Evolutionary conservation across 2,888 invertebrate genomes (phyloP), one percentile per base, ranked within the genome.

Genomic region (Baccha elongata): DNA sequence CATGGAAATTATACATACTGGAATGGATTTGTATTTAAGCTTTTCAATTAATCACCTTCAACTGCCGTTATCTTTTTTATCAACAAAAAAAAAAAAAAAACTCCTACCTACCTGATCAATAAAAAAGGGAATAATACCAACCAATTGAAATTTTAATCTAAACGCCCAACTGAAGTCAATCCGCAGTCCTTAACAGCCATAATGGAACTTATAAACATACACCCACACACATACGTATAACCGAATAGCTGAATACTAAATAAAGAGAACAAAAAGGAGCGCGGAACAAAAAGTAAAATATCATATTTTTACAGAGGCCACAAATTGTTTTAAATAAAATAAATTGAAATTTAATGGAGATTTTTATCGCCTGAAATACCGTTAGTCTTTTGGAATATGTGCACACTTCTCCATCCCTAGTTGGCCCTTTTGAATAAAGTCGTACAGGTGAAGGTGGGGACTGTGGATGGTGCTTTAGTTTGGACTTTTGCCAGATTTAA

Each of bases 251-350:
- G 53, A 21, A 69, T 55, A 48, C 69, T 62, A 69, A 69, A 19
- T 60, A 35, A 29, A 62, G 15, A 5, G 10, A 23, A 13, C 0
- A 15, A 21, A 40, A 23, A 6, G 23, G 50, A 6, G 4, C 4
- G 17, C 3, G 6, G 10, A 19, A 48, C 7, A 15, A 21, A 42
- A 23, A 13, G 17, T 6, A 15, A 46, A 21, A 44, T 60, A 55
- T 67, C 72, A 69, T 69, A 74, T 55, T 69, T 69, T 35, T 37
- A 52, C 60, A 48, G 50, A 13, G 53, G 50, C 64, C 81, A 52
- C 65, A 75, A 83, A 83, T 76, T 83, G 76, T 83, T 83, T 83
- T 83, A 83, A 83, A 83, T 83, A 76, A 83, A 83, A 83, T 76
- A 72, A 83, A 83, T 83, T 83, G 81, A 76, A 83, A 68, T 67